A percentile compares a stretch with the other conserved stretches of the same genome.
Evolutionary conservation across 2,113 vertebrate genomes (phyloP).

Genomic region (Toxostoma redivivum): DNA sequence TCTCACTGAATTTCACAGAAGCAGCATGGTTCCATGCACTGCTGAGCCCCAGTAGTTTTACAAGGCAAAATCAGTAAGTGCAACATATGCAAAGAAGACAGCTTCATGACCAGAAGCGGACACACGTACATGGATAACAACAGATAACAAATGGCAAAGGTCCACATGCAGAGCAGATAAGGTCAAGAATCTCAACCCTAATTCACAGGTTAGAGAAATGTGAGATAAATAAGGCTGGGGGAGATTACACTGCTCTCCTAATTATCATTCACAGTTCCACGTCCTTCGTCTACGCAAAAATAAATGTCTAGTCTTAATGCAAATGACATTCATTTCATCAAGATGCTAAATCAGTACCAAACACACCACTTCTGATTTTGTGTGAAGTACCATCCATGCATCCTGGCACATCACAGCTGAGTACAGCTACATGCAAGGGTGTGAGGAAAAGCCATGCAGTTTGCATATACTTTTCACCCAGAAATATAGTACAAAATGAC

Average conservation of each 20-base stretch:
- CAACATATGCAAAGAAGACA: not conserved
- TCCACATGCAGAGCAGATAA: not conserved
- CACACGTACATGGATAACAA: not conserved
- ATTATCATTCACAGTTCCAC: not conserved
- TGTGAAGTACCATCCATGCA: not conserved
- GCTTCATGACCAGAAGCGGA: not conserved
- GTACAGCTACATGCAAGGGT: not conserved
- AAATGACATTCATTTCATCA: not conserved
- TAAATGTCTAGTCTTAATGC: constrained; percentile 5
- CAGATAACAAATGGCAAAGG: not conserved
- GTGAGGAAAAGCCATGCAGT: not conserved
- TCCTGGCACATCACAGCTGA: not conserved
- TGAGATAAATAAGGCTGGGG: not conserved
- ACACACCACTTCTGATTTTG: not conserved
- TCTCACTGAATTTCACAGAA: not conserved
- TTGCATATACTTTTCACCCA: not conserved
- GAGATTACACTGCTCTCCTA: not conserved
- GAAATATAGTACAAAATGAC: not conserved
- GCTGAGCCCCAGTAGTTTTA: not conserved
- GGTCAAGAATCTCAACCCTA: not conserved
- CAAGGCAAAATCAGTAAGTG: not conserved
- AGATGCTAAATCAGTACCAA: not conserved
- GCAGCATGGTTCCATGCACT: not conserved
- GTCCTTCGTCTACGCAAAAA: not conserved
- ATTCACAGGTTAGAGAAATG: not conserved